A percentile compares a stretch with the other conserved stretches of the same genome.
phyloP scores from a whole-genome alignment of 2,888 invertebrate species.

The Melieria omissa region DNA sequence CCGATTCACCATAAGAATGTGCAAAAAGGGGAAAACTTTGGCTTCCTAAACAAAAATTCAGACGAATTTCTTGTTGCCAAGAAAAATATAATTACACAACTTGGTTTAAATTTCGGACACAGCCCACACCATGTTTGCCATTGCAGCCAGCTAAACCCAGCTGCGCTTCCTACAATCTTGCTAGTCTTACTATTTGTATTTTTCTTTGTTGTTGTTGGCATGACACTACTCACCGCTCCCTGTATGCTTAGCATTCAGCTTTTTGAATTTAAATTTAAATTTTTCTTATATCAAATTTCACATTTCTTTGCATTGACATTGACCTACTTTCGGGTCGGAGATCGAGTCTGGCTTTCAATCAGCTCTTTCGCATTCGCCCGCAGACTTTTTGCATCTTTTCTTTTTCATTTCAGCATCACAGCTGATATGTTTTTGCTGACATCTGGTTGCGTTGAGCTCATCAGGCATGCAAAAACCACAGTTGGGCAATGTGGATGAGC shows the following conservation, averaged over 20 bases:
- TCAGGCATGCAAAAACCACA: too few relatives aligned
- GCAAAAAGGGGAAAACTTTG: too few relatives aligned
- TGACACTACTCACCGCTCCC: neutral
- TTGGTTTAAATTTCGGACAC: too few relatives aligned
- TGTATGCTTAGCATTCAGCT: neutral
- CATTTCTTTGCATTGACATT: slow-evolving; percentile 39
- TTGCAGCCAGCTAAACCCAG: too few relatives aligned
- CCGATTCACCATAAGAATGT: too few relatives aligned
- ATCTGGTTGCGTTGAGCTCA: too few relatives aligned
- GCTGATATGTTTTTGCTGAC: neutral
- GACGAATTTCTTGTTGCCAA: too few relatives aligned
- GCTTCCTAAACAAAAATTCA: too few relatives aligned
- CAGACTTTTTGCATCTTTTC: neutral
- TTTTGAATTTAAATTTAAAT: neutral
- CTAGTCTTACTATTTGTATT: slow-evolving; percentile 35
- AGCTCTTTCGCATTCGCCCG: neutral
- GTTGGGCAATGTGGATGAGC: too few relatives aligned
- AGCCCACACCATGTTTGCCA: too few relatives aligned
- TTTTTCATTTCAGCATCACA: neutral
- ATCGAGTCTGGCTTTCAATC: neutral
- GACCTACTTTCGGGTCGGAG: slow-evolving; percentile 34
- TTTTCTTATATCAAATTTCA: neutral
- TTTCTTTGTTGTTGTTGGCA: neutral
- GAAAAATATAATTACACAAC: too few relatives aligned
- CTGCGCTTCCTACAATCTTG: too few relatives aligned